phyloP scores from a whole-genome alignment of 1,140 invertebrate species.

The Drosophila bipectinata region DNA sequence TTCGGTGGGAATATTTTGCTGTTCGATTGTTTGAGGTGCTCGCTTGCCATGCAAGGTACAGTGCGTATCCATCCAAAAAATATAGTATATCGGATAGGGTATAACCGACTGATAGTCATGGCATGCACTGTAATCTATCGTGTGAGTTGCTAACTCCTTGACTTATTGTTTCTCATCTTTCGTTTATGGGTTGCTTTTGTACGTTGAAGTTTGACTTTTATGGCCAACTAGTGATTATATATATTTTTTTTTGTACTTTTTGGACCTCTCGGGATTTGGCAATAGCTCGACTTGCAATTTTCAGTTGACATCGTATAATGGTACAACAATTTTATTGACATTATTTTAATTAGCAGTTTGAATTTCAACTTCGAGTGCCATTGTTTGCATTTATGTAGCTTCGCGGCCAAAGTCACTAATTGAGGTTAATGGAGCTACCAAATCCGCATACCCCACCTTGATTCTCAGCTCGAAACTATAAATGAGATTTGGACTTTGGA shows the following conservation, averaged over 20 bases:
- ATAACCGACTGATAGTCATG: background rate
- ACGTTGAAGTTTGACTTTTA: conserved; percentile 73
- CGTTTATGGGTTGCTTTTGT: conserved; percentile 77
- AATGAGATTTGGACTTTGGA: conserved; percentile 1
- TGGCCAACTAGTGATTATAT: conserved; percentile 74
- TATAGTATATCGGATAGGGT: too few relatives aligned
- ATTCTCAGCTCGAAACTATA: conserved; percentile 33
- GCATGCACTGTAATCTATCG: conserved; percentile 25
- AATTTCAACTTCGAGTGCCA: conserved; percentile 37
- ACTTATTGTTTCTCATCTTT: conserved; percentile 75
- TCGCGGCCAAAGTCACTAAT: conserved; percentile 77
- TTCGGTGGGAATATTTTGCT: conserved; percentile 67
- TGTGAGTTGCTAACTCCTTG: conserved; percentile 63
- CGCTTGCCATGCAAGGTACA: background rate
- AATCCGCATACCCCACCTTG: conserved; percentile 16
- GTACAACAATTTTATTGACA: conserved; percentile 82
- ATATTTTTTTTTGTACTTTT: conserved; percentile 2
- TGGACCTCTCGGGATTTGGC: conserved; percentile 73
- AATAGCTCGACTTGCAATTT: conserved; percentile 73
- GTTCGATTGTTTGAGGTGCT: conserved; percentile 62
- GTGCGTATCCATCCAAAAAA: background rate
- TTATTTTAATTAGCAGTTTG: conserved; percentile 81
- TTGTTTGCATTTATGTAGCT: conserved; percentile 27
- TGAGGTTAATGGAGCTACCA: conserved; percentile 80
- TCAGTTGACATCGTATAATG: conserved; percentile 68